These are phyloP conservation scores for Trachymyrmex septentrionalis DNA, from an alignment of 1,140 invertebrate genomes.

Conservation along the genomic window DNA sequence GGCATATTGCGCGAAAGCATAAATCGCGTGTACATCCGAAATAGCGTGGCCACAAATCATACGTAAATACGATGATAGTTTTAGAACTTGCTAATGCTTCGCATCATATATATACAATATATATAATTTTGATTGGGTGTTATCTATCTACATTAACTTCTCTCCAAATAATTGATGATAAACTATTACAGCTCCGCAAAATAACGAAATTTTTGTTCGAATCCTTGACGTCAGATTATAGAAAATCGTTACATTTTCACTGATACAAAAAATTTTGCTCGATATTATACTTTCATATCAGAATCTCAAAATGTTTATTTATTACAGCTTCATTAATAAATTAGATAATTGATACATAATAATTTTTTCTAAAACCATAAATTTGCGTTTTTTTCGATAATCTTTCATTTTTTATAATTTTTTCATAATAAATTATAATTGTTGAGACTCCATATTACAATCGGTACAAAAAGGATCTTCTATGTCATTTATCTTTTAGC, in stretches of 20 bases:
- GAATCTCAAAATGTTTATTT: neutral
- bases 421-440: neutral
- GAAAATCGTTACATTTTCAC: neutral
- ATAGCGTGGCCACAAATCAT: conserved; percentile 66
- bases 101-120: neutral
- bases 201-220: neutral
- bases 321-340: neutral
- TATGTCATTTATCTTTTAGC: neutral
- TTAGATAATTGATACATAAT: neutral
- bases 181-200: neutral
- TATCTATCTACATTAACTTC: neutral
- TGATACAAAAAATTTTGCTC: neutral
- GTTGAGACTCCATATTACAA: neutral
- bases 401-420: neutral
- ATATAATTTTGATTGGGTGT: neutral
- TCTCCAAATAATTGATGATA: neutral
- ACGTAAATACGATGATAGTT: conserved; percentile 24
- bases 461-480: neutral
- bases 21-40: conserved; percentile 56
- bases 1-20: conserved; percentile 48
- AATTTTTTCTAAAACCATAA: neutral
- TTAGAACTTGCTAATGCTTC: conserved; percentile 20
- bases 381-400: neutral
- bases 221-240: neutral
- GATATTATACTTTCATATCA: neutral